Conservation (phyloP, 2,113 vertebrate species). For the Hippopotamus amphibius region DNA sequence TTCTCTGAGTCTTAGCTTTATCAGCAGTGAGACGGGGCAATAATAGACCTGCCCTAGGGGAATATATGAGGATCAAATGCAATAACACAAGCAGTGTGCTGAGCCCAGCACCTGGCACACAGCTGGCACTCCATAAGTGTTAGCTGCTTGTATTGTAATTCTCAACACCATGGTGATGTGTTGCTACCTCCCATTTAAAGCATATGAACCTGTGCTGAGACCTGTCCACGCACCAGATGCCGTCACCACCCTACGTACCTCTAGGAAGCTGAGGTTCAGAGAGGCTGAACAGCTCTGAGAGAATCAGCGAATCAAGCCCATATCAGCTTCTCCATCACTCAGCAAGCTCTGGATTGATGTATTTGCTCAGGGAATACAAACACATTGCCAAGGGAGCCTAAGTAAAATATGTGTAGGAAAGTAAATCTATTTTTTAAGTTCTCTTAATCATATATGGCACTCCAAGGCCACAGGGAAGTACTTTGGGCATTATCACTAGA, state of each 20-base stretch:
- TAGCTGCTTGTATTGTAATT: neutral
- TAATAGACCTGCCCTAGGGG: too few species aligned
- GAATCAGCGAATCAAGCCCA: neutral
- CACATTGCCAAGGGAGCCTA: neutral
- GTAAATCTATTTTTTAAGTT: neutral
- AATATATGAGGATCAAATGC: neutral
- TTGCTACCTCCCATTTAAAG: neutral
- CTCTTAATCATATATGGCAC: neutral
- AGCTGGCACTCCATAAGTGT: neutral
- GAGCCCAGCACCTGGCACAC: neutral
- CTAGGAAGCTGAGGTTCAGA: neutral
- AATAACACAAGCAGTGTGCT: fast-evolving
- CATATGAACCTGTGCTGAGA: neutral
- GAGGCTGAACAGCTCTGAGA: neutral
- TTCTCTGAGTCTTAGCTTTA: neutral
- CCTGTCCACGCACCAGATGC: fast-evolving
- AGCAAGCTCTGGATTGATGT: neutral
- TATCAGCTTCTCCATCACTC: neutral
- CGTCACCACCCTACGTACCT: neutral
- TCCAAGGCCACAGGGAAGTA: neutral
- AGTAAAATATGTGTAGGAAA: neutral
- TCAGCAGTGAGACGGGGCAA: neutral
- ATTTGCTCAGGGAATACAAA: neutral
- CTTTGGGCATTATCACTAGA: neutral
- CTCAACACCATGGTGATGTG: fast-evolving